A percentile compares a stretch with the other conserved stretches of the same genome.
phyloP scores from a whole-genome alignment of 2,888 invertebrate species.

The Andrena bucephala region DNA sequence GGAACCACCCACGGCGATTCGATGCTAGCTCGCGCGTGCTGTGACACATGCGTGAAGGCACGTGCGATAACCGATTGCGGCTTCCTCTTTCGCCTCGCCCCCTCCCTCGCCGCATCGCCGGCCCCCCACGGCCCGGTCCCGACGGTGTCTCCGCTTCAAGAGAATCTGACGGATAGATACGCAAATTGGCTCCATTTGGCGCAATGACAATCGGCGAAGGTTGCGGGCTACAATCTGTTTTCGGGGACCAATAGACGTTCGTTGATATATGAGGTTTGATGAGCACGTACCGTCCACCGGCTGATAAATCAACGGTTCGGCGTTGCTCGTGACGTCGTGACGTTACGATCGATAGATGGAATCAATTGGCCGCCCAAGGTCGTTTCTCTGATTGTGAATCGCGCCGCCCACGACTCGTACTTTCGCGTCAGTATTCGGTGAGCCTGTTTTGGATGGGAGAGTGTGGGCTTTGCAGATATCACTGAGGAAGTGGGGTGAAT shows the following conservation, averaged over 20 bases:
- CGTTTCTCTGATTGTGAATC: neutral
- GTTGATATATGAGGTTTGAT: constrained; percentile 58
- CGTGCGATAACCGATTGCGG: constrained; percentile 40
- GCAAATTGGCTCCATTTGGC: constrained; percentile 71
- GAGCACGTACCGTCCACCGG: constrained; percentile 35
- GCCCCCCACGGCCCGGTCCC: neutral
- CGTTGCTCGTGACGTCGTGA: neutral
- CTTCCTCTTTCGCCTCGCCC: constrained; percentile 45
- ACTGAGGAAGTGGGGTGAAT: no score
- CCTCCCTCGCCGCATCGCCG: neutral
- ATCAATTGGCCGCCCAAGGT: constrained; percentile 4
- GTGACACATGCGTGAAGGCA: constrained; percentile 40
- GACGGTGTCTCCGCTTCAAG: constrained; percentile 21
- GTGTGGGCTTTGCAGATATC: no score
- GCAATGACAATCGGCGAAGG: constrained; percentile 68
- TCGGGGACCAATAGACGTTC: constrained; percentile 48
- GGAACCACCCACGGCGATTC: constrained; percentile 57
- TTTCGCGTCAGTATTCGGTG: no score
- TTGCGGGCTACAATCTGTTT: constrained; percentile 62
- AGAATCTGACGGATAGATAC: constrained; percentile 55
- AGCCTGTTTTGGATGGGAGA: no score
- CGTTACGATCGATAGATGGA: neutral
- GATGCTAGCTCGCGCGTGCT: constrained; percentile 41
- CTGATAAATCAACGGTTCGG: constrained; percentile 46
- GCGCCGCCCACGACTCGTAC: neutral